These are phyloP conservation scores for Leptinotarsa haldemani DNA, from an alignment of 2,888 invertebrate genomes.

Conservation along the genomic window DNA sequence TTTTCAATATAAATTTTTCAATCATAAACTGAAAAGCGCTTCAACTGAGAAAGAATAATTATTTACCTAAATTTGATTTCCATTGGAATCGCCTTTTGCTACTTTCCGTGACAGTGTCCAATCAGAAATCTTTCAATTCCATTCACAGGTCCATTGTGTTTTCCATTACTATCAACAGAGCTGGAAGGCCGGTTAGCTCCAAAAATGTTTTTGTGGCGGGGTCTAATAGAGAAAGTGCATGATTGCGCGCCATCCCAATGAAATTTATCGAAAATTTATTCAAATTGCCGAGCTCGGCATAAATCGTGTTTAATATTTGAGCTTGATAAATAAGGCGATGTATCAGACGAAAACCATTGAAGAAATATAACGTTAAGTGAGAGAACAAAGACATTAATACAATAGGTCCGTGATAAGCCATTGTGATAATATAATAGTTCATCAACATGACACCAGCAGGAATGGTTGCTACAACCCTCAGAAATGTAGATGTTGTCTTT, in stretches of 20 bases:
- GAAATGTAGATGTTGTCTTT: slow-evolving; percentile 27
- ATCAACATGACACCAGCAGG: slow-evolving; percentile 63
- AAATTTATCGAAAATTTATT: slow-evolving; percentile 40
- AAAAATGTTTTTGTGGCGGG: slow-evolving; percentile 26
- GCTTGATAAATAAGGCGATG: slow-evolving; percentile 37
- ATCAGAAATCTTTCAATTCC: background rate
- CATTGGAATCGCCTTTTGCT: too few relatives aligned
- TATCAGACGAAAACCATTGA: slow-evolving; percentile 37
- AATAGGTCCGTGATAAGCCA: slow-evolving; percentile 63
- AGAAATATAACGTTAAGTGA: slow-evolving; percentile 36
- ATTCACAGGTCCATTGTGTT: background rate
- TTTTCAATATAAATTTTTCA: too few relatives aligned
- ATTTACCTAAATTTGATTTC: too few relatives aligned
- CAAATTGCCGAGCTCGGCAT: slow-evolving; percentile 33
- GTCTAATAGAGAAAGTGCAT: slow-evolving; percentile 30
- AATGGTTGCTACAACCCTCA: slow-evolving; percentile 34
- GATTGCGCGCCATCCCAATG: slow-evolving; percentile 30
- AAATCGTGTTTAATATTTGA: slow-evolving; percentile 38
- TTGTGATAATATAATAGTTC: slow-evolving; percentile 64
- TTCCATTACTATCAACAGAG: background rate
- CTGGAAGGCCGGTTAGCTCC: background rate
- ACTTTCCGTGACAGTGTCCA: too few relatives aligned
- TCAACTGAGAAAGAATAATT: too few relatives aligned
- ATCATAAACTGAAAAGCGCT: too few relatives aligned
- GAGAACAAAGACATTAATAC: slow-evolving; percentile 49